Evolutionary conservation across 2,888 invertebrate species (phyloP).

Genomic region (Drosophila histrio): DNA sequence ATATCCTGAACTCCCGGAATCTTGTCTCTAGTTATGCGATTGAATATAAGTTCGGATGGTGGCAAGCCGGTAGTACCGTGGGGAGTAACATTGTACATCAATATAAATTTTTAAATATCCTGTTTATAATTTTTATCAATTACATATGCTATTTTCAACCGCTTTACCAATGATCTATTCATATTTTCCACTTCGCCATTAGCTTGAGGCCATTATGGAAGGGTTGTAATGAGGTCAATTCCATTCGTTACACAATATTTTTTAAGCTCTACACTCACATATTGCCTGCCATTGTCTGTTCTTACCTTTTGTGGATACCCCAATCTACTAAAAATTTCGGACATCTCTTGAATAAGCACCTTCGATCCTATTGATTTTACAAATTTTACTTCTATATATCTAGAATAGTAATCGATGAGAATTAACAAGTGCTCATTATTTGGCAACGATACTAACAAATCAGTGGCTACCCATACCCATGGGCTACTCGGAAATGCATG

Average conservation of each 20-base stretch:
- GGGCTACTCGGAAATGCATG: no score
- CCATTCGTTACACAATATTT: background rate
- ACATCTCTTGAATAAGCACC: background rate
- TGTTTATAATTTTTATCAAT: no score
- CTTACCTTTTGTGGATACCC: no score
- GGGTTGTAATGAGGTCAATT: background rate
- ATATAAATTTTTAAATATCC: conserved; percentile 5
- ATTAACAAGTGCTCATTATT: background rate
- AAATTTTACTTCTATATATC: background rate
- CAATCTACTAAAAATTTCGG: no score
- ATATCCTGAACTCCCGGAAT: conserved; percentile 3
- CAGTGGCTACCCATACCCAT: no score
- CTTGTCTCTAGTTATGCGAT: conserved; percentile 8
- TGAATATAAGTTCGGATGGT: conserved; percentile 7
- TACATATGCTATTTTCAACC: no score
- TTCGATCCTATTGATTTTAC: background rate
- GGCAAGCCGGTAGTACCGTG: conserved; percentile 5
- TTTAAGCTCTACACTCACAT: background rate
- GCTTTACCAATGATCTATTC: no score
- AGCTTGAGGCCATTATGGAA: background rate
- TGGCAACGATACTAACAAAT: background rate
- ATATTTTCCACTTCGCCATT: conserved; percentile 21
- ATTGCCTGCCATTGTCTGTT: background rate
- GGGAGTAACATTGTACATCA: conserved; percentile 7
- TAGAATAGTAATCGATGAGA: background rate